Evolutionary conservation across 1,140 invertebrate genomes (phyloP).

Genomic region (Xylocopa sonorina): DNA sequence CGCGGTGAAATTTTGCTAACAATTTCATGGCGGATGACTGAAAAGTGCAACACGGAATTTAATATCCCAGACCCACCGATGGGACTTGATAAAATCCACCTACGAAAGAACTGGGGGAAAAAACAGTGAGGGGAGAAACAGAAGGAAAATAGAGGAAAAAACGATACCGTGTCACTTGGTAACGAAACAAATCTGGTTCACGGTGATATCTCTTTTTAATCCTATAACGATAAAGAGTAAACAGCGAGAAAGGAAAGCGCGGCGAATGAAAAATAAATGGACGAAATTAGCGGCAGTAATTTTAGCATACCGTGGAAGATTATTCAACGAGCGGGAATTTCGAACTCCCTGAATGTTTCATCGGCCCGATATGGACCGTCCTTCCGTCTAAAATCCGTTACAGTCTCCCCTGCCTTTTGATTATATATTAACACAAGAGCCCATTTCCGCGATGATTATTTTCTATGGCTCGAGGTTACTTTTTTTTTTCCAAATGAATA

Average conservation of each 20-base stretch:
- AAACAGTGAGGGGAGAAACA: background rate
- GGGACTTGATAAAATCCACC: background rate
- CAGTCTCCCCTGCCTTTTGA: constrained; percentile 11
- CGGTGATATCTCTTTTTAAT: background rate
- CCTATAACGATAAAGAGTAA: background rate
- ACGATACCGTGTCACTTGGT: constrained; percentile 18
- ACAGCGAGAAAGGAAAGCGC: background rate
- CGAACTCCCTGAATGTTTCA: constrained; percentile 57
- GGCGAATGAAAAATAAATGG: background rate
- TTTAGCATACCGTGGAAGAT: background rate
- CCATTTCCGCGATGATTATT: background rate
- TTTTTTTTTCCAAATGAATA: background rate
- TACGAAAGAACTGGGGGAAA: background rate
- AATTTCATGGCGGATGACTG: background rate
- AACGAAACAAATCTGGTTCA: background rate
- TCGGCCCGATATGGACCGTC: background rate
- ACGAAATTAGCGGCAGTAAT: background rate
- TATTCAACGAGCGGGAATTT: constrained; percentile 13
- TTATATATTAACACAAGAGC: constrained; percentile 27
- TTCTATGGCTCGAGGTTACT: background rate
- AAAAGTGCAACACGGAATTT: constrained; percentile 6
- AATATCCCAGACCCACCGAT: constrained; percentile 9
- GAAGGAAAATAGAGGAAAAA: background rate
- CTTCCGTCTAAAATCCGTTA: background rate
- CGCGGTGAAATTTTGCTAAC: background rate